Evolutionary conservation across 1,140 invertebrate species (phyloP), one percentile per base, ranked within the genome.

Genomic region (Drosophila malerkotliana): DNA sequence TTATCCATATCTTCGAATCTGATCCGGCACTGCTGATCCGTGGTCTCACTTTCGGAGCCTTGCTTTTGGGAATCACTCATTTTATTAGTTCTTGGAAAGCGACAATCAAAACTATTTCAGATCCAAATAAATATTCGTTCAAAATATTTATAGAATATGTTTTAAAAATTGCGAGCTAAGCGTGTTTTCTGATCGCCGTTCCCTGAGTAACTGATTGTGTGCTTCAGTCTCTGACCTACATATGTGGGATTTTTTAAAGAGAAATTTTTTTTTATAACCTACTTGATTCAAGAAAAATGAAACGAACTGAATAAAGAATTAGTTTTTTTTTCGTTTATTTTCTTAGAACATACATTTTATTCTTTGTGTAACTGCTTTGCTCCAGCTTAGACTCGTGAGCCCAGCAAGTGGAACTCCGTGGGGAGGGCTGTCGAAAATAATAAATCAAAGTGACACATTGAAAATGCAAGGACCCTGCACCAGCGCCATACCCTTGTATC

Each of bases 371-470:
- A 4, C 3, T 32, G 4, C 39, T 10, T 21, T 28, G 34, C 49
- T 37, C 32, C 45, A 28, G 59, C 39, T 53, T 54, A 37, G 57
- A 37, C 72, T 57, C 44, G 28, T 48, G 37, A 47, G 56, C 26
- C 37, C 24, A n/a, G 54, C 21, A 57, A 53, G 62, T 63, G 26
- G 49, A 21, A 12, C 26, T 52, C 61, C 55, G 14, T 55, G 37
- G 51, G 49, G 60, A 55, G 49, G 59, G 63, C 75, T 82, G 79
- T 78, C 79, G 75, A 82, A 82, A 78, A 78, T 82, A 78, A 82
- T 82, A 82, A 82, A 82, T 82, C 69, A 82, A 64, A 81, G 74
- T 69, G 79, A 61, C 69, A 82, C 68, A 73, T 72, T 79, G 68
- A 54, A 56, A 60, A 61, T 48, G 69, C 62, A 78, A 54, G 56